phyloP scores from a whole-genome alignment of 2,888 invertebrate species.

The Mythimna ferrago region DNA sequence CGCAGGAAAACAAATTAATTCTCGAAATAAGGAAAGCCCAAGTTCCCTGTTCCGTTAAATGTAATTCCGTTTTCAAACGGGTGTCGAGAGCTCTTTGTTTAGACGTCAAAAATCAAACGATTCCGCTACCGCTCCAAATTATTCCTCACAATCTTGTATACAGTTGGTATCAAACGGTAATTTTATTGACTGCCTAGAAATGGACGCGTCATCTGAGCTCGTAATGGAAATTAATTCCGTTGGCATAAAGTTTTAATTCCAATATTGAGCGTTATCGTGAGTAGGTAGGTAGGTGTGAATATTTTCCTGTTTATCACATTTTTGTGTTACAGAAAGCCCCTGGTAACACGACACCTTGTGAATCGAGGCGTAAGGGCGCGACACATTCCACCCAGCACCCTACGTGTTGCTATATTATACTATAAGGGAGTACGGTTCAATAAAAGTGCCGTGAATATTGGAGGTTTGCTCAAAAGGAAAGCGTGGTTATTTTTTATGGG shows the following conservation, averaged over 20 bases:
- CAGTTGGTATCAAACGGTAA: conserved; percentile 43
- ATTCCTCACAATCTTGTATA: conserved; percentile 48
- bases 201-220: conserved; percentile 58
- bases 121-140: conserved; percentile 38
- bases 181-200: conserved; percentile 64
- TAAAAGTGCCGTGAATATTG: conserved; percentile 62
- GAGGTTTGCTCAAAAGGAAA: conserved; percentile 67
- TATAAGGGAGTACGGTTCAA: conserved; percentile 59
- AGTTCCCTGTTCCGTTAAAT: conserved; percentile 52
- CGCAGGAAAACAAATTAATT: conserved; percentile 63
- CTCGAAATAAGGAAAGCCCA: conserved; percentile 55
- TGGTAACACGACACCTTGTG: conserved; percentile 74
- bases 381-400: conserved; percentile 67
- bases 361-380: conserved; percentile 74
- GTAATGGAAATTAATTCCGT: conserved; percentile 55
- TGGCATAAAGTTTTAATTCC: conserved; percentile 47
- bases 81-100: conserved; percentile 50
- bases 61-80: conserved; percentile 54
- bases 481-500: conserved; percentile 69
- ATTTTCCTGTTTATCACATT: conserved; percentile 80
- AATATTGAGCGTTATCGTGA: conserved; percentile 39
- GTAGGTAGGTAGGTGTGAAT: conserved; percentile 60
- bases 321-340: conserved; percentile 67
- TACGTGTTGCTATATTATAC: conserved; percentile 62
- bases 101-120: conserved; percentile 58